Conservation (phyloP, 2,888 invertebrate species). For the Pyrgus malvae region DNA sequence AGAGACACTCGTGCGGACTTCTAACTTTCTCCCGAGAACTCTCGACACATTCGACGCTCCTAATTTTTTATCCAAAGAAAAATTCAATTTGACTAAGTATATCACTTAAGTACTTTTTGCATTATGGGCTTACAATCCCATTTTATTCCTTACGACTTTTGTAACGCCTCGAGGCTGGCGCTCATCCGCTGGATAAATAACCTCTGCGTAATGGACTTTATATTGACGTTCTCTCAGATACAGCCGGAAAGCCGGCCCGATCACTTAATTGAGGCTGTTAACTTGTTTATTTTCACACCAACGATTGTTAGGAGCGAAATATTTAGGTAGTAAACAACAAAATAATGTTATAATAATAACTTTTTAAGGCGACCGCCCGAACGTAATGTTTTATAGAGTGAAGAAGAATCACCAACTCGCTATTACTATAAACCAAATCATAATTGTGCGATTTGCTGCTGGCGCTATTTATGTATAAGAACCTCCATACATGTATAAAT, state of each 20-base stretch:
- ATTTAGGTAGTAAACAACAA: too few relatives aligned
- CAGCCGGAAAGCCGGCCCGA: constrained; percentile 4
- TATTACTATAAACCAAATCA: too few relatives aligned
- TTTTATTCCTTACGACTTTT: constrained; percentile 46
- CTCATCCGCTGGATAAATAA: constrained; percentile 42
- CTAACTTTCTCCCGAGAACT: constrained; percentile 10
- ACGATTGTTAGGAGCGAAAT: too few relatives aligned
- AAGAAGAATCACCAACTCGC: too few relatives aligned
- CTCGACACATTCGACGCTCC: constrained; percentile 32
- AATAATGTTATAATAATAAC: too few relatives aligned
- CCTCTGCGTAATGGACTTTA: constrained; percentile 25
- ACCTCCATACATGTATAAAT: too few relatives aligned
- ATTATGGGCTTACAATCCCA: constrained; percentile 51
- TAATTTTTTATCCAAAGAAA: constrained; percentile 40
- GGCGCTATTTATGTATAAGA: too few relatives aligned
- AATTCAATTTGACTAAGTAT: constrained; percentile 53
- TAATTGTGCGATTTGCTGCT: too few relatives aligned
- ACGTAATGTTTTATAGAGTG: too few relatives aligned
- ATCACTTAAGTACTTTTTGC: constrained; percentile 48
- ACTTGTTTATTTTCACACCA: constrained; percentile 14
- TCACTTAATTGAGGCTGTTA: constrained; percentile 18
- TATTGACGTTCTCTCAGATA: constrained; percentile 15
- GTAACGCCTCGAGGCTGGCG: constrained; percentile 18
- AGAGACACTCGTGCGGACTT: constrained; percentile 13
- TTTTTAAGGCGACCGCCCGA: too few relatives aligned